phyloP scores from a whole-genome alignment of 1,140 invertebrate species.

The Trypoxylus dichotomus region DNA sequence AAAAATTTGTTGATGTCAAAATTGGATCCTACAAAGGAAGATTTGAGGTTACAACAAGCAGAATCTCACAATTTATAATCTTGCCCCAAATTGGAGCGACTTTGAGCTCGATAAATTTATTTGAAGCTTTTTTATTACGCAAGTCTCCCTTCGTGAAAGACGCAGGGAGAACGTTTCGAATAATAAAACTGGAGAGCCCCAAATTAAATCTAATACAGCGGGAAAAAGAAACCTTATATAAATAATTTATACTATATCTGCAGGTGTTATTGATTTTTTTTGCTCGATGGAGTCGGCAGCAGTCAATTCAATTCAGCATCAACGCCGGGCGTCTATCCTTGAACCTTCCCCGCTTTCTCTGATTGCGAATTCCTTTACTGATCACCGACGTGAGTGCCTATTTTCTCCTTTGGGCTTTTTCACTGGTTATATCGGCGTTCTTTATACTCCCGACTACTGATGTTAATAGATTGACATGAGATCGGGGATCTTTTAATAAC shows the following conservation, averaged over 20 bases:
- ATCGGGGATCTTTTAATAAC: neutral
- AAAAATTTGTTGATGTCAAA: too few species aligned
- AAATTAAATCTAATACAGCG: conserved; percentile 15
- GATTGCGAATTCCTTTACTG: conserved; percentile 23
- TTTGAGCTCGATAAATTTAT: neutral
- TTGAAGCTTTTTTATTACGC: neutral
- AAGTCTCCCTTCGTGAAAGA: neutral
- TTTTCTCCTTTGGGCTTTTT: conserved; percentile 12
- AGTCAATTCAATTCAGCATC: too few species aligned
- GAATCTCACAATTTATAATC: neutral
- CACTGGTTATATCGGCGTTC: conserved; percentile 16
- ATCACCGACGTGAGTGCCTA: conserved; percentile 7
- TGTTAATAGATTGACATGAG: conserved; percentile 13
- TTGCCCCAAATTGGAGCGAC: neutral
- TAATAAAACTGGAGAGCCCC: neutral
- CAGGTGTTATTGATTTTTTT: conserved; percentile 9
- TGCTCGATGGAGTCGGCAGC: too few species aligned
- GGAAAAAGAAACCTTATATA: conserved; percentile 23
- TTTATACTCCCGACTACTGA: neutral
- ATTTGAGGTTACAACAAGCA: neutral
- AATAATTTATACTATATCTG: conserved; percentile 25
- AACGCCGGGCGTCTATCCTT: neutral
- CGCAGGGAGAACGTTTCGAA: neutral
- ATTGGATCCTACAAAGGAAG: too few species aligned
- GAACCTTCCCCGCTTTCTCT: neutral